These are phyloP conservation scores for Caenorhabditis virilis DNA, from an alignment of 2,888 invertebrate species.

Conservation along the genomic window DNA sequence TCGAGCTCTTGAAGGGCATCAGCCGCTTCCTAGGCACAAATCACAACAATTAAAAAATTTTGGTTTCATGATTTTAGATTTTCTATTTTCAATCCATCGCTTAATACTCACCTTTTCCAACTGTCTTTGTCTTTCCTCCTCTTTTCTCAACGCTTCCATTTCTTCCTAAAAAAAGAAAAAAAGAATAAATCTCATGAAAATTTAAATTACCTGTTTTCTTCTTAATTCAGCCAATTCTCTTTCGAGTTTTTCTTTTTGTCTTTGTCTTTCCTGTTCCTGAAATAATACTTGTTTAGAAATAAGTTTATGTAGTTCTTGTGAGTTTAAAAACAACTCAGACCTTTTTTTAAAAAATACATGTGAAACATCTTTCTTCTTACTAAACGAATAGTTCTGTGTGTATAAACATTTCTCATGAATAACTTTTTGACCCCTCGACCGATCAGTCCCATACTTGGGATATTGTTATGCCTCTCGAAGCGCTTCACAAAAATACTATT, in stretches of 20 bases:
- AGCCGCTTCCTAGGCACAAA: constrained; percentile 20
- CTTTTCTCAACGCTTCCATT: background rate
- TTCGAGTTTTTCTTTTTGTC: background rate
- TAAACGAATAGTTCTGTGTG: too few relatives aligned
- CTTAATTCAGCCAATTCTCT: background rate
- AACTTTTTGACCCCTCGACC: too few relatives aligned
- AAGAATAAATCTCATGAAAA: background rate
- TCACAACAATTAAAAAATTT: background rate
- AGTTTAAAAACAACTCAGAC: too few relatives aligned
- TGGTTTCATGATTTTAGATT: background rate
- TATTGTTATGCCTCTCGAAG: too few relatives aligned
- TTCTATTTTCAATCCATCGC: background rate
- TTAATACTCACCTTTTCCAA: constrained; percentile 2
- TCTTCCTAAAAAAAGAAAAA: background rate
- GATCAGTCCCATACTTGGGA: too few relatives aligned
- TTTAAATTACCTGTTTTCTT: background rate
- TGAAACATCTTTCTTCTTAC: too few relatives aligned
- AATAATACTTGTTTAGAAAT: too few relatives aligned
- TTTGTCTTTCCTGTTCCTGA: constrained; percentile 1
- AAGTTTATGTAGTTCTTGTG: too few relatives aligned
- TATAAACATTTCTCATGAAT: too few relatives aligned
- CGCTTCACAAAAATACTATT: too few relatives aligned
- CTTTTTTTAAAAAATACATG: too few relatives aligned
- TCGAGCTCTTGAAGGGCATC: constrained; percentile 20
- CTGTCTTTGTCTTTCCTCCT: background rate